These are phyloP conservation scores for Enteromius paludinosus DNA, from an alignment of 2,797 vertebrate genomes.

Conservation along the genomic window DNA sequence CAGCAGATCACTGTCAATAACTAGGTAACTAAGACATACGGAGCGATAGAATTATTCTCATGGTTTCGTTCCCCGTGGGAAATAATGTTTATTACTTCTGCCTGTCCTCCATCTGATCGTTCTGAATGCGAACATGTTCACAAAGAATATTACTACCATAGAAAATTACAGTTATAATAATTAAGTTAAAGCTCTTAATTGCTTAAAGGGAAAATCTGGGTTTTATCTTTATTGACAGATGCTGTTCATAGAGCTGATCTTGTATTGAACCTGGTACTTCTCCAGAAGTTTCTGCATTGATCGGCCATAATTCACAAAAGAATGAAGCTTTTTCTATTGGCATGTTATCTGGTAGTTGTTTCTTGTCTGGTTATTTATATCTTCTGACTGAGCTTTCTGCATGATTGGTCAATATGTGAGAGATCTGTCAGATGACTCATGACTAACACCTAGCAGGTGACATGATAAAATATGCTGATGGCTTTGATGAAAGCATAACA, in stretches of 20 bases:
- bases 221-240: not conserved
- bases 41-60: slow-evolving; percentile 28
- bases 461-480: not conserved
- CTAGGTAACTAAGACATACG: slow-evolving; percentile 15
- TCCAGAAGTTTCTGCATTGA: not conserved
- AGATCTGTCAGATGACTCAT: not conserved
- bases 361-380: not conserved
- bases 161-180: not conserved
- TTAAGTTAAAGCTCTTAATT: not conserved
- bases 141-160: not conserved
- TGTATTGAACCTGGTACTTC: not conserved
- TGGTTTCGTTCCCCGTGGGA: slow-evolving; percentile 33
- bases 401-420: not conserved
- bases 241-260: not conserved
- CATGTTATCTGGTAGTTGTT: not conserved
- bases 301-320: not conserved
- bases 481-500: not conserved
- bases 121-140: not conserved
- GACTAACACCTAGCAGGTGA: not conserved
- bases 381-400: not conserved
- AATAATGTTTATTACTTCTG: slow-evolving; percentile 44
- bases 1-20: slow-evolving; percentile 40
- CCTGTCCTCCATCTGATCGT: not conserved
- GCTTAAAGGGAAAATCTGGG: not conserved
- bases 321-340: not conserved